Conservation (phyloP, 2,113 vertebrate genomes). For the Bos indicus region DNA sequence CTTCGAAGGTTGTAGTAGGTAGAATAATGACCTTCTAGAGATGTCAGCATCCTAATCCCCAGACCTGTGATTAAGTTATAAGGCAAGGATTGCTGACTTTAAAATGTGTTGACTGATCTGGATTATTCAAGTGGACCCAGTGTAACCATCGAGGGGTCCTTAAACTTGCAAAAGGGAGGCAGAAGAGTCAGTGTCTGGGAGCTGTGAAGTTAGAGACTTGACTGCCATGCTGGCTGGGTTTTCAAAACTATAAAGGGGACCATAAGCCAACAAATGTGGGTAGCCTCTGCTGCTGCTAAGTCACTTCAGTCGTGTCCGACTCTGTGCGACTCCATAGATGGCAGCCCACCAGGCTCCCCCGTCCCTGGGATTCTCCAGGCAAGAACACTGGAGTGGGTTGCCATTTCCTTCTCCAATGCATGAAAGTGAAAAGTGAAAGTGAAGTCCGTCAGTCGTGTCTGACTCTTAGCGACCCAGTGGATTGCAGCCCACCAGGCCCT, state of each 20-base stretch:
- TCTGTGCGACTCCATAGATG: no score
- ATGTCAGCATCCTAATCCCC: background rate
- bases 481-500: no score
- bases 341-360: no score
- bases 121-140: background rate
- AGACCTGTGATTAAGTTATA: background rate
- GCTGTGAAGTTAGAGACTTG: background rate
- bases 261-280: background rate
- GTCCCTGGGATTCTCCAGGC: no score
- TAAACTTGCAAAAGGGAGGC: background rate
- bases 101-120: background rate
- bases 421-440: no score
- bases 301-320: no score
- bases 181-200: background rate
- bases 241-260: background rate
- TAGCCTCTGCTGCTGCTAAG: no score
- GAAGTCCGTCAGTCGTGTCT: no score
- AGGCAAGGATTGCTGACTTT: background rate
- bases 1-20: background rate
- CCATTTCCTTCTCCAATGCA: no score
- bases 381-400: no score
- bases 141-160: background rate
- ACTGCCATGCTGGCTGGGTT: background rate
- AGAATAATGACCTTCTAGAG: background rate
- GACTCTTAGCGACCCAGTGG: no score